These are phyloP conservation scores for Hyperoplus immaculatus DNA, from an alignment of 2,797 vertebrate species.

Conservation along the genomic window DNA sequence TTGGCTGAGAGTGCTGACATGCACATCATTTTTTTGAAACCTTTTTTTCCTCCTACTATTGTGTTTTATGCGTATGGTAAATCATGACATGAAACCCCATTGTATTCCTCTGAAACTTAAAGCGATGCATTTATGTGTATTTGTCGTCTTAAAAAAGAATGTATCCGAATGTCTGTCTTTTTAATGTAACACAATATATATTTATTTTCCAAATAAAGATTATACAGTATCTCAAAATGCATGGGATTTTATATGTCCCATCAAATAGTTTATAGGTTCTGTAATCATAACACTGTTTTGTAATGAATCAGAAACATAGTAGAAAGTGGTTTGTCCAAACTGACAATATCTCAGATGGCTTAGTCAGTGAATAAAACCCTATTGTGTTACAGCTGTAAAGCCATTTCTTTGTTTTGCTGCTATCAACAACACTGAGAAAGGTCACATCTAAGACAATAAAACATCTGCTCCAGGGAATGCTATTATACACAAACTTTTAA, in stretches of 20 bases:
- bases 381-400: background rate
- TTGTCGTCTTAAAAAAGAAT: no score
- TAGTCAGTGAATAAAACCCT: background rate
- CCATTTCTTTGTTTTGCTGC: background rate
- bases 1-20: conserved; percentile 23
- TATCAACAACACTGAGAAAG: conserved; percentile 1
- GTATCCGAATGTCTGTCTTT: no score
- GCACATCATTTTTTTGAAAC: background rate
- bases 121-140: background rate
- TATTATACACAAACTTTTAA: conserved; percentile 3
- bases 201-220: background rate
- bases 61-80: background rate
- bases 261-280: background rate
- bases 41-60: background rate
- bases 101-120: background rate
- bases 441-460: background rate
- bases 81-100: background rate
- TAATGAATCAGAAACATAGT: background rate
- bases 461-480: background rate
- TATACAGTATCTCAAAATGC: background rate
- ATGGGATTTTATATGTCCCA: background rate
- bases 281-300: background rate
- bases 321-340: background rate
- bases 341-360: background rate
- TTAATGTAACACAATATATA: no score